Evolutionary conservation across 2,113 vertebrate species (phyloP).

Genomic region (Gnathonemus longibarbis): DNA sequence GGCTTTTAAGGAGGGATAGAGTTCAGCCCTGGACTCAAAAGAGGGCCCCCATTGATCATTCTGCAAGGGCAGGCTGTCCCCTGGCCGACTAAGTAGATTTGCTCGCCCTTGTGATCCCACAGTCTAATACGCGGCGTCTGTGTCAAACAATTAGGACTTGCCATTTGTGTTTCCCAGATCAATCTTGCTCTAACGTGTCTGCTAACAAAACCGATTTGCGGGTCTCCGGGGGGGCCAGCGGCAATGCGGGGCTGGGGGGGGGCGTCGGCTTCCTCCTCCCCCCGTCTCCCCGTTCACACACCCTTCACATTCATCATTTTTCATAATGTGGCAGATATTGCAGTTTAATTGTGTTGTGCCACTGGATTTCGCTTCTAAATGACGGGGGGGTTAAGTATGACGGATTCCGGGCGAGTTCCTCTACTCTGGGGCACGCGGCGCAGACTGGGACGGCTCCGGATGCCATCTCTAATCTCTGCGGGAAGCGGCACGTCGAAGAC

Average conservation of each 20-base stretch:
- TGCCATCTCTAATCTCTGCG: neutral
- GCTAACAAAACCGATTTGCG: slow-evolving; percentile 62
- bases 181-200: slow-evolving; percentile 56
- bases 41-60: slow-evolving; percentile 51
- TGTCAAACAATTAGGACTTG: slow-evolving; percentile 62
- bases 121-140: slow-evolving; percentile 63
- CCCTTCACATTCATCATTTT: slow-evolving; percentile 48
- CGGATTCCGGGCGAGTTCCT: slow-evolving; percentile 37
- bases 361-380: slow-evolving; percentile 45
- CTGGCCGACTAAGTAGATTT: slow-evolving; percentile 60
- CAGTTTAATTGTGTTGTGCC: slow-evolving; percentile 53
- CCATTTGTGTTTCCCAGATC: slow-evolving; percentile 66
- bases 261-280: slow-evolving; percentile 43
- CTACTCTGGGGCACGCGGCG: neutral
- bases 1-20: slow-evolving; percentile 57
- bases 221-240: slow-evolving; percentile 43
- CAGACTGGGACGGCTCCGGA: neutral
- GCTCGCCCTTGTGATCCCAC: slow-evolving; percentile 61
- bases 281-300: slow-evolving; percentile 27
- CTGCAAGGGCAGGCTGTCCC: slow-evolving; percentile 50
- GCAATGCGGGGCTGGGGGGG: slow-evolving; percentile 36
- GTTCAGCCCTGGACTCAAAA: slow-evolving; percentile 52
- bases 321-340: slow-evolving; percentile 59
- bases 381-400: slow-evolving; percentile 58
- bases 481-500: slow-evolving; percentile 22